Percentiles rank a stretch among this genome's conserved stretches.
Conservation (phyloP, 2,888 invertebrate species). For the Philonicus albiceps region DNA sequence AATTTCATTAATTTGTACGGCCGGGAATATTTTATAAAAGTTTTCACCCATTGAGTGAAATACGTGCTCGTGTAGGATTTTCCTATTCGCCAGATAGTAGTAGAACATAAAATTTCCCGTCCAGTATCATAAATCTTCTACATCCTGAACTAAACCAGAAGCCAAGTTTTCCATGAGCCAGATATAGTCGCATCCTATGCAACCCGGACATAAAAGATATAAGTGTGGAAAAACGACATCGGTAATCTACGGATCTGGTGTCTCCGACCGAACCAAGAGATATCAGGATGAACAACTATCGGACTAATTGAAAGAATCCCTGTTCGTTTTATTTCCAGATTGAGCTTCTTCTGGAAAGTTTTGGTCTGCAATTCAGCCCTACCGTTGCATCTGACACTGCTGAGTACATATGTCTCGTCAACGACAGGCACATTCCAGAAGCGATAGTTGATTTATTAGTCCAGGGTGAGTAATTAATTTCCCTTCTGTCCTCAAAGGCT, state of each 20-base stretch:
- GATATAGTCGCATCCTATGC: slow-evolving; percentile 5
- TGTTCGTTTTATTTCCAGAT: slow-evolving; percentile 58
- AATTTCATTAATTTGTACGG: slow-evolving; percentile 51
- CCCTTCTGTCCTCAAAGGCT: neutral
- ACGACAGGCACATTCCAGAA: slow-evolving; percentile 73
- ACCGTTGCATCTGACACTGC: slow-evolving; percentile 71
- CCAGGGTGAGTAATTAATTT: slow-evolving; percentile 67
- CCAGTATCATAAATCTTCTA: slow-evolving; percentile 14
- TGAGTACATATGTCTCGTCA: slow-evolving; percentile 74
- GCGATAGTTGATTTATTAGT: slow-evolving; percentile 72
- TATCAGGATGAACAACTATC: slow-evolving; percentile 32
- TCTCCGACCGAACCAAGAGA: neutral
- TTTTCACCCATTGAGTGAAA: neutral
- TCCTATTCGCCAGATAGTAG: neutral
- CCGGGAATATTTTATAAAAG: slow-evolving; percentile 40
- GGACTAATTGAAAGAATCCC: slow-evolving; percentile 41
- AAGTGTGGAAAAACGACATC: slow-evolving; percentile 35
- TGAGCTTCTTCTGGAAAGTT: slow-evolving; percentile 69
- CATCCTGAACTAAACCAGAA: neutral
- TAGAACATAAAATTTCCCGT: neutral
- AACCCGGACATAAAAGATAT: neutral
- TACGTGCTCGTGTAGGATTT: neutral
- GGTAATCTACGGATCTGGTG: slow-evolving; percentile 12
- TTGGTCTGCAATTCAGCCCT: slow-evolving; percentile 71
- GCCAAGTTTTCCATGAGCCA: neutral